These are phyloP conservation scores for Acanthosoma haemorrhoidale DNA, from an alignment of 2,888 invertebrate species.

Conservation along the genomic window DNA sequence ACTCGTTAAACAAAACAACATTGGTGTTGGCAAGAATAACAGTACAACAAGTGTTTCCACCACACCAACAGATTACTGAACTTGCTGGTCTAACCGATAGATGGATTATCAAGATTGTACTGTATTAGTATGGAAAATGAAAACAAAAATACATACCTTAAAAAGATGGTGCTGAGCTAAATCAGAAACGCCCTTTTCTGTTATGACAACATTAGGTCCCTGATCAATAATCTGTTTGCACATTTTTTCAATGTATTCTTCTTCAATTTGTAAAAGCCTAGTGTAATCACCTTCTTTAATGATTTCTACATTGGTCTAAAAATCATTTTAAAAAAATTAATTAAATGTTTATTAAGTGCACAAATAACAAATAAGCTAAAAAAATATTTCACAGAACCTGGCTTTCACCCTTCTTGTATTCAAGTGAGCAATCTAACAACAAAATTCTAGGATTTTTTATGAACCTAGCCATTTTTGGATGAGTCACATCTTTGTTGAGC, in stretches of 20 bases:
- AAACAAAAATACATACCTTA: slow-evolving; percentile 52
- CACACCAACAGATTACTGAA: too few species aligned
- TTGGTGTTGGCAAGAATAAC: too few species aligned
- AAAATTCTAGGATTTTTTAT: slow-evolving; percentile 95
- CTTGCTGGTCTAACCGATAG: too few species aligned
- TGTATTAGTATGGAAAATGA: too few species aligned
- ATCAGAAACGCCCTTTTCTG: slow-evolving; percentile 96
- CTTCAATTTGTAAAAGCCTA: slow-evolving; percentile 88
- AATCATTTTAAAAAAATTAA: slow-evolving; percentile 35
- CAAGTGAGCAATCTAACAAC: slow-evolving; percentile 88
- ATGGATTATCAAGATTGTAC: too few species aligned
- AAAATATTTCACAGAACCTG: slow-evolving; percentile 47
- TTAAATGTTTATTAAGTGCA: neutral
- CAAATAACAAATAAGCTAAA: neutral
- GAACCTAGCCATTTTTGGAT: slow-evolving; percentile 90
- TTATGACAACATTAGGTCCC: slow-evolving; percentile 88
- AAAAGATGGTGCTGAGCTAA: slow-evolving; percentile 83
- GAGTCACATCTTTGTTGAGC: slow-evolving; percentile 98
- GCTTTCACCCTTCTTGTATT: slow-evolving; percentile 99
- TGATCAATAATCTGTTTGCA: slow-evolving; percentile 91
- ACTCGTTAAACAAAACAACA: too few species aligned
- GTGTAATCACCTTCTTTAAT: slow-evolving; percentile 92
- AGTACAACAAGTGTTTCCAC: too few species aligned
- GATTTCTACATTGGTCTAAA: slow-evolving; percentile 90
- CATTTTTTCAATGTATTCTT: slow-evolving; percentile 80